A percentile compares a stretch with the other conserved stretches of the same genome.
Conservation (phyloP, 2,113 vertebrate genomes). For the Platysteira castanea region DNA sequence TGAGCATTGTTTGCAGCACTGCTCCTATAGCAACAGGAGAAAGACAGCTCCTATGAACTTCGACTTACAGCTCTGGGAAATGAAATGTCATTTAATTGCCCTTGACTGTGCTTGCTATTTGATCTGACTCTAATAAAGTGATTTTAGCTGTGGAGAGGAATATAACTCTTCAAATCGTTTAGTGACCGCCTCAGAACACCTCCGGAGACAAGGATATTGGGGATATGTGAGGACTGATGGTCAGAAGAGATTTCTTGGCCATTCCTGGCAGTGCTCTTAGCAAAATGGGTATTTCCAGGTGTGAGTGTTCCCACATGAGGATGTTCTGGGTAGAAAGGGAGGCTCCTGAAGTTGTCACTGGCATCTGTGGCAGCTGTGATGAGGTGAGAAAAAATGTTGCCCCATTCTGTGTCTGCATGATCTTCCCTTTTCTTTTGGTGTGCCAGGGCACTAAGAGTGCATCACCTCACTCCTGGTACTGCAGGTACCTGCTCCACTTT, state of each 20-base stretch:
- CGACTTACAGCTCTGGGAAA: neutral
- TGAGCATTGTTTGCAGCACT: neutral
- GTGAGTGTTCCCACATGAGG: accelerated
- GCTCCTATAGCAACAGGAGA: neutral
- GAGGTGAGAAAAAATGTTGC: neutral
- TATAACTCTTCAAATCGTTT: neutral
- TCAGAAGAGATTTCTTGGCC: neutral
- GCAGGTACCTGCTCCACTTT: neutral
- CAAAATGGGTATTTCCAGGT: neutral
- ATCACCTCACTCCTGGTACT: neutral
- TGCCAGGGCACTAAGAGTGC: neutral
- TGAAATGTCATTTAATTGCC: conserved; percentile 41
- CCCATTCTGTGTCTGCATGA: accelerated
- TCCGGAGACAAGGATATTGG: accelerated
- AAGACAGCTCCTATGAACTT: neutral
- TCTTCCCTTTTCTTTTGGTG: neutral
- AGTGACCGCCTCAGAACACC: neutral
- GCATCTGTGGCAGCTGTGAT: neutral
- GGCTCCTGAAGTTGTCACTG: neutral
- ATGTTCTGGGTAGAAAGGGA: neutral
- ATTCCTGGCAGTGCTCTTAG: neutral
- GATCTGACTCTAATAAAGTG: conserved; percentile 13
- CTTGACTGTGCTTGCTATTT: conserved; percentile 13
- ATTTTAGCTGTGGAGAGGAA: conserved; percentile 5
- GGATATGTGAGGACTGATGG: neutral